Percentiles rank a stretch among this genome's conserved stretches.
Evolutionary conservation across 2,888 invertebrate genomes (phyloP).

Genomic region (Apeira syringaria): DNA sequence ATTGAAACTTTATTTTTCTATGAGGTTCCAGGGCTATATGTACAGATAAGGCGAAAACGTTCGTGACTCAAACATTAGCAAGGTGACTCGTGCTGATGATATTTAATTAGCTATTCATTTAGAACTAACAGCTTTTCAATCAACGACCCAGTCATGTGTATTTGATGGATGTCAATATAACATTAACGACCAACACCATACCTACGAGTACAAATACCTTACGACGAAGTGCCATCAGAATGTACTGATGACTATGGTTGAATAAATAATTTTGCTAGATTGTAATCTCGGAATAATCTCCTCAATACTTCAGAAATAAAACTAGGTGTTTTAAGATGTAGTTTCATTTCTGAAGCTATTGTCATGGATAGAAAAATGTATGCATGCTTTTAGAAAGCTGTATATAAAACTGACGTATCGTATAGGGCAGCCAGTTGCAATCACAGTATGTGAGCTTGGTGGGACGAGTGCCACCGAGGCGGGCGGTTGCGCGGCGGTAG

Average conservation of each 20-base stretch:
- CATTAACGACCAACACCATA: slow-evolving; percentile 6
- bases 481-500: slow-evolving; percentile 28
- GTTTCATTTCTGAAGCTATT: slow-evolving; percentile 22
- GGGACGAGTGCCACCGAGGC: slow-evolving; percentile 45
- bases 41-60: slow-evolving; percentile 33
- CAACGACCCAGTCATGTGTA: slow-evolving; percentile 25
- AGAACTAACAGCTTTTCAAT: slow-evolving; percentile 38
- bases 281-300: too few relatives aligned
- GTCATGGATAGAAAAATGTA: slow-evolving; percentile 23
- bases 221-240: too few relatives aligned
- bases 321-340: too few relatives aligned
- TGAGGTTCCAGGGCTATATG: slow-evolving; percentile 22
- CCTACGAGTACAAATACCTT: too few relatives aligned
- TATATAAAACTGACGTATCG: slow-evolving; percentile 52
- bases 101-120: slow-evolving; percentile 42
- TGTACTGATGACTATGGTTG: too few relatives aligned
- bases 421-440: slow-evolving; percentile 53
- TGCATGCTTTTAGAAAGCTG: slow-evolving; percentile 67
- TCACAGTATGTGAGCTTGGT: slow-evolving; percentile 40
- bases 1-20: slow-evolving; percentile 24
- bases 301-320: too few relatives aligned
- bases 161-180: slow-evolving; percentile 15
- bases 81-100: slow-evolving; percentile 35
- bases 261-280: too few relatives aligned
- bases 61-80: slow-evolving; percentile 36